Evolutionary conservation across 2,113 vertebrate genomes (phyloP).

Genomic region (Psephotus haematonotus): DNA sequence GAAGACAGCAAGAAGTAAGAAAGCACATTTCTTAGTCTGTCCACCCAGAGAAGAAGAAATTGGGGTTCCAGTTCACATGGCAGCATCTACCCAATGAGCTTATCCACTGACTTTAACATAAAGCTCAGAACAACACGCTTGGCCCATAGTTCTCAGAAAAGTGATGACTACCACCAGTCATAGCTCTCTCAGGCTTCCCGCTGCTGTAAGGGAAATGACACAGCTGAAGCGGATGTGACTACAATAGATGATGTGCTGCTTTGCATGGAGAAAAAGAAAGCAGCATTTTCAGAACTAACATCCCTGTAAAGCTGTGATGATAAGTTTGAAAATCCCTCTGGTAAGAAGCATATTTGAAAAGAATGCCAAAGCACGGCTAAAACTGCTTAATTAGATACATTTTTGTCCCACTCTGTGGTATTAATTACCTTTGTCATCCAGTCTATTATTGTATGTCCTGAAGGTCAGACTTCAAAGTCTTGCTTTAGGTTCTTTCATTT

Average conservation of each 20-base stretch:
- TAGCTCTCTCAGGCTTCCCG: not conserved
- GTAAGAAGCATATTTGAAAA: not conserved
- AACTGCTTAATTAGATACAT: not conserved
- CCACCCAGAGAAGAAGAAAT: not conserved
- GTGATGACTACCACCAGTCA: not conserved
- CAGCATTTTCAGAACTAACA: not conserved
- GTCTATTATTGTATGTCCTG: not conserved
- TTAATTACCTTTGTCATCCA: not conserved
- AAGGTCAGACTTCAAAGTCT: constrained; percentile 39
- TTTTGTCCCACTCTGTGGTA: not conserved
- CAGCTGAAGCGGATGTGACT: not conserved
- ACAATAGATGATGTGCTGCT: not conserved
- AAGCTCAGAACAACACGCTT: not conserved
- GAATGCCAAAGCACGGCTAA: not conserved
- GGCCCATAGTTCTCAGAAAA: not conserved
- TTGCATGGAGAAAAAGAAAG: not conserved
- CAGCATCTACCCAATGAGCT: not conserved
- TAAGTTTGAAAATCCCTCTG: not conserved
- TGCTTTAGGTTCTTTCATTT: not conserved
- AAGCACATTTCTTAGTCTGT: not conserved
- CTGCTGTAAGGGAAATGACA: not conserved
- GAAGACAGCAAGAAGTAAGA: not conserved
- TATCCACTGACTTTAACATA: not conserved
- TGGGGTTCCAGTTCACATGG: not conserved
- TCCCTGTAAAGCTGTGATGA: not conserved